Conservation (phyloP, 2,113 vertebrate genomes). For the Strix aluco region DNA sequence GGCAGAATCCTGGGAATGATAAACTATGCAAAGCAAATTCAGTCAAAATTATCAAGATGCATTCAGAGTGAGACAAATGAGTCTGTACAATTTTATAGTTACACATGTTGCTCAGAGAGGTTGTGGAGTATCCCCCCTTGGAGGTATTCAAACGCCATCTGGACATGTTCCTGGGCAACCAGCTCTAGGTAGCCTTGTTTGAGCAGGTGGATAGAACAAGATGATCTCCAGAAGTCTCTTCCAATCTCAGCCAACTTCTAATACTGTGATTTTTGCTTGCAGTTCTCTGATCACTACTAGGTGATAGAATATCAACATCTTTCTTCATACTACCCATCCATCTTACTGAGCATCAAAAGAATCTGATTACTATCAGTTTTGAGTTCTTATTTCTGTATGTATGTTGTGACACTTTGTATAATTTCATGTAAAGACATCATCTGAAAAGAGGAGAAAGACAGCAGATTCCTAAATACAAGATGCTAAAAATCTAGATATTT, state of each 20-base stretch:
- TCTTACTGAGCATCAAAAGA: background rate
- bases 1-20: background rate
- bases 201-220: background rate
- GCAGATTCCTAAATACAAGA: background rate
- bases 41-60: background rate
- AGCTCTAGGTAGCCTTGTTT: background rate
- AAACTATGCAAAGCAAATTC: background rate
- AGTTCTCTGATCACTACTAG: background rate
- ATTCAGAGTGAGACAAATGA: background rate
- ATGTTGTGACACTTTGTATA: background rate
- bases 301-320: background rate
- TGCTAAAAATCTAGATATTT: background rate
- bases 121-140: background rate
- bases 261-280: background rate
- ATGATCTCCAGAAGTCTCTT: background rate
- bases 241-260: background rate
- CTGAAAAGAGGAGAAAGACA: background rate
- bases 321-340: background rate
- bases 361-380: background rate
- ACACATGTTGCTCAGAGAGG: background rate
- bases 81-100: background rate
- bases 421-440: background rate
- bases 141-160: background rate
- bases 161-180: background rate
- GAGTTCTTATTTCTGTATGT: background rate